Evolutionary conservation across 1,140 invertebrate species (phyloP), one percentile per base, ranked within the genome.

Genomic region (Brachionus rubens): DNA sequence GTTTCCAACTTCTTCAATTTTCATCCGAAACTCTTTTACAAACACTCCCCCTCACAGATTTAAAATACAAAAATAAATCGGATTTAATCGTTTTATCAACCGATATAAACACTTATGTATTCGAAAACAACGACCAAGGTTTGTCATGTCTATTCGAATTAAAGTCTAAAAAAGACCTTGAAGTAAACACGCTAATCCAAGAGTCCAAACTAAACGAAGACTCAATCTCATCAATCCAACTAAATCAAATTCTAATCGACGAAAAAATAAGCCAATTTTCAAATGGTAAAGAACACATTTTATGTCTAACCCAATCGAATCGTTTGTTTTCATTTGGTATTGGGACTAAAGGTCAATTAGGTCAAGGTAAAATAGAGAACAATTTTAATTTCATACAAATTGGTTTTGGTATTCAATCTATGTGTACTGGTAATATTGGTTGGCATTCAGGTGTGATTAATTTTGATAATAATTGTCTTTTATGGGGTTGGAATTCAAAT

Each of bases 291-390:
- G 93, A 96, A 87, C 89, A 84, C 82, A 92, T 91, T 78, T 86
- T 96, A 78, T 89, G 94, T 77, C 81, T 96, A 41, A 92, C 90
- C 77, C 87, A 90, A 81, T 84, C 87, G 46, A 94, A 94, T 24
- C 85, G 89, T 80, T 89, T 97, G 2, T 96, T 89, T 81, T 88
- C 90, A 10, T 97, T 92, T 86, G 95, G 95, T 1, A 92, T 93
- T 89, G 91, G 94, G 19, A 91, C 92, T 1, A 94, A 97, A 86
- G 95, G 95, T 1, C 95, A 98, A 86, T n/a, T 77, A 84, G 84
- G 83, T 72, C 50, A 81, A 40, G 80, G 80, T 19, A 54, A 72
- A 40, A 72, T 72, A 40, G 30, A 54, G n/a, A 72, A 72, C 30
- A 1, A 30, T 4, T 72, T 50, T 46, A 19, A 50, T n/a, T 41